Evolutionary conservation across 37 sponge, comb jelly and placozoan species (phyloP).

Genomic region (Corticium candelabrum): DNA sequence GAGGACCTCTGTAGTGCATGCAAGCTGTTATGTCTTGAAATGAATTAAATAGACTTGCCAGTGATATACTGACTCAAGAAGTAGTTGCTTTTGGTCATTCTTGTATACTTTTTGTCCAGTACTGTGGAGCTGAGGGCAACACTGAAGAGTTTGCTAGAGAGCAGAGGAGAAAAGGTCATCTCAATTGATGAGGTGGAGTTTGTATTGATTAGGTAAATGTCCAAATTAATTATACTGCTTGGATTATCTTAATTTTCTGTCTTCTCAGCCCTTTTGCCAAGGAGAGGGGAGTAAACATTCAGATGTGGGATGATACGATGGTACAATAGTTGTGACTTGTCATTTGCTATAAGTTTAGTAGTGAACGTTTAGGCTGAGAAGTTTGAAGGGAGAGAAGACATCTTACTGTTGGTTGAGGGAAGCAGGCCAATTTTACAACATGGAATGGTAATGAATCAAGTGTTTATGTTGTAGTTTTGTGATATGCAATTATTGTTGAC

Average conservation of each 20-base stretch:
- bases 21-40: too few species aligned
- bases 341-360: neutral
- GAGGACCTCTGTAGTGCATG: too few species aligned
- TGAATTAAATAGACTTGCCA: too few species aligned
- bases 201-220: neutral
- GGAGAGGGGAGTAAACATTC: neutral
- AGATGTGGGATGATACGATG: neutral
- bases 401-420: neutral
- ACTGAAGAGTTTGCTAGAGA: neutral
- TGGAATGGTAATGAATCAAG: neutral
- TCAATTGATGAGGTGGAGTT: neutral
- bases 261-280: neutral
- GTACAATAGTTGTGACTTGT: neutral
- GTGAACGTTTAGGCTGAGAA: neutral
- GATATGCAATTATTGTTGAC: neutral
- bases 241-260: too few species aligned
- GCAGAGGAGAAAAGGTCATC: neutral
- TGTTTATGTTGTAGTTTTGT: neutral
- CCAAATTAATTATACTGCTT: too few species aligned
- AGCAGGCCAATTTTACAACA: neutral
- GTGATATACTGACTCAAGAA: too few species aligned
- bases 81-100: too few species aligned
- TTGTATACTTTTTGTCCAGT: too few species aligned
- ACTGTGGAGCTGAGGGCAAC: neutral
- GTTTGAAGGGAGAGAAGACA: neutral